Base-by-base conservation (phyloP, 1,140 invertebrate species). In the Lasioglossum albipes region DNA sequence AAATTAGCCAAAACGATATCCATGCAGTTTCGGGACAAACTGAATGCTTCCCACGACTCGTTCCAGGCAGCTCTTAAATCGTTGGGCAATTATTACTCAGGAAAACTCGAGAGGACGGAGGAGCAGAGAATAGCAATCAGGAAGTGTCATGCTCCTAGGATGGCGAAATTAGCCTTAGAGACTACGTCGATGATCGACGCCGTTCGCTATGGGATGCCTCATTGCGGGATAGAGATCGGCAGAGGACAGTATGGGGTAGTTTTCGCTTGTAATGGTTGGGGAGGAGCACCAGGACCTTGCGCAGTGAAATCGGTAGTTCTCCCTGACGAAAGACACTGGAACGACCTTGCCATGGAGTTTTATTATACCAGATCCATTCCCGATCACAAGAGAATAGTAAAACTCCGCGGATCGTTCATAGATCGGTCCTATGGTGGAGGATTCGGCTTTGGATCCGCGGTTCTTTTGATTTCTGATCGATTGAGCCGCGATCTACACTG, bases 181-280 rank as follows among this genome's bases (percentile, higher is more conserved):
- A 97, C 96, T 74, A 97, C 96, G 1, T 98, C 97, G 0, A 95
- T 98, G 88, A 96, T 95, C 87, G 97, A 98, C 91, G 94, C 65
- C 12, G 94, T 97, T 3, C 93, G 96, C 78, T 96, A 96, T 92
- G 97, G 97, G 2, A 96, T 97, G 92, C 97, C 97, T 0, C 94
- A 96, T 81, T 94, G 96, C 66, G 96, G 96, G 2, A 94, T 95
- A 82, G 97, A 98, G 93, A 97, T 98, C 59, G 97, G 97, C 1
- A 94, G 97, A 45, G 97, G 97, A 2, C 97, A 98, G 89, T 98
- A 98, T 92, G 98, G 98, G 18, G 97, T 98, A n/a, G 97, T 98
- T 13, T 98, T 97, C 91, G 94, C 96, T 0, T 97, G 97, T 88
- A 96, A 97, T 59, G 92, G 94, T 16, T 98, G 97, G 97, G 96